These are phyloP conservation scores for Pygoscelis adeliae DNA, from an alignment of 2,113 vertebrate genomes.

Conservation along the genomic window DNA sequence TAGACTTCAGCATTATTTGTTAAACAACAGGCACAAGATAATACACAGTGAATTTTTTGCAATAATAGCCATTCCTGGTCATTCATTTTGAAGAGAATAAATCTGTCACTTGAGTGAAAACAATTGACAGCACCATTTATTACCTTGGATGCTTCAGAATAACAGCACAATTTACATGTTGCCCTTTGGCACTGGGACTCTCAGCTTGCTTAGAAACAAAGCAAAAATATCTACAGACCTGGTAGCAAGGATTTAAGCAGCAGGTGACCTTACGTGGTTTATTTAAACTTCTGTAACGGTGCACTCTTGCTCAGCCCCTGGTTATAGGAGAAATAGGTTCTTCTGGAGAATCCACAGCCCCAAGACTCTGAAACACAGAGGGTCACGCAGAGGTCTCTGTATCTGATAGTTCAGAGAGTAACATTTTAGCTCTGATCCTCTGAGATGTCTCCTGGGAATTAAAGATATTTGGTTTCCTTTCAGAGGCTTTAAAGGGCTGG, in stretches of 20 bases:
- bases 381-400: slow-evolving; percentile 18
- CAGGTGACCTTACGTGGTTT: slow-evolving; percentile 33
- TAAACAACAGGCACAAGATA: slow-evolving; percentile 53
- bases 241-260: slow-evolving; percentile 15
- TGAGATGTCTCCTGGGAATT: slow-evolving; percentile 14
- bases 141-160: slow-evolving; percentile 60
- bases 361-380: not conserved
- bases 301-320: not conserved
- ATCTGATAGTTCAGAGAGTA: slow-evolving; percentile 30
- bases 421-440: slow-evolving; percentile 26
- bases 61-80: slow-evolving; percentile 42
- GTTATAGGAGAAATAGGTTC: not conserved
- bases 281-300: not conserved
- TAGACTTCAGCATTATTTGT: slow-evolving; percentile 49
- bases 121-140: slow-evolving; percentile 75
- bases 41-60: slow-evolving; percentile 49
- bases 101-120: slow-evolving; percentile 69
- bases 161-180: slow-evolving; percentile 72
- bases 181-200: slow-evolving; percentile 53
- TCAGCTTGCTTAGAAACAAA: slow-evolving; percentile 24
- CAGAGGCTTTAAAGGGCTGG: slow-evolving; percentile 5
- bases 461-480: slow-evolving; percentile 49
- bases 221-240: slow-evolving; percentile 12
- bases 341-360: slow-evolving; percentile 20
- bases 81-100: slow-evolving; percentile 60